Conservation (phyloP, 2,797 vertebrate species). For the Aselliscus stoliczkanus region DNA sequence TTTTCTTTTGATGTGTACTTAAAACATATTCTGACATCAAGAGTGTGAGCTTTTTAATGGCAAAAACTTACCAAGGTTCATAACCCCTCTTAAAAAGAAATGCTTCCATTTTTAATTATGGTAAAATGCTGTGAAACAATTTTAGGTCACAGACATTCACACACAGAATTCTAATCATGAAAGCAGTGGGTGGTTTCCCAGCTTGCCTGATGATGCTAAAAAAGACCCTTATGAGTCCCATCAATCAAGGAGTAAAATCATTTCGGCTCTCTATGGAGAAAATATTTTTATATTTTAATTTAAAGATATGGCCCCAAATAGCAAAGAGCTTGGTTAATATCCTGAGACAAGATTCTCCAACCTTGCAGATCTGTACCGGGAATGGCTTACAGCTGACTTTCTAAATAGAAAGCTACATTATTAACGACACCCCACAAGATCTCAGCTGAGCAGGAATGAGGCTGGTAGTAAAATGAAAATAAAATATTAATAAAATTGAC, state of each 20-base stretch:
- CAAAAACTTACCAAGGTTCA: constrained; percentile 38
- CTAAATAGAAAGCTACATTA: constrained; percentile 56
- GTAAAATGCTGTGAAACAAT: constrained; percentile 60
- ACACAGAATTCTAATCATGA: constrained; percentile 59
- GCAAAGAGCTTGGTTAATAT: constrained; percentile 69
- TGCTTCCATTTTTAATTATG: constrained; percentile 70
- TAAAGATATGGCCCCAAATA: constrained; percentile 63
- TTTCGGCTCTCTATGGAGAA: constrained; percentile 54
- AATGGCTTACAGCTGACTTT: constrained; percentile 63
- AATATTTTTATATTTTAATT: constrained; percentile 71
- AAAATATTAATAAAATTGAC: constrained; percentile 75
- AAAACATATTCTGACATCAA: constrained; percentile 15
- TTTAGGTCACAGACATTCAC: constrained; percentile 59
- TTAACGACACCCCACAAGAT: constrained; percentile 50
- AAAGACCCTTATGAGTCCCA: constrained; percentile 65
- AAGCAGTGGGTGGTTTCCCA: constrained; percentile 61
- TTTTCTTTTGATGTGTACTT: background rate
- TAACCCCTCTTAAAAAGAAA: constrained; percentile 52
- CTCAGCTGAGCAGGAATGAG: constrained; percentile 55
- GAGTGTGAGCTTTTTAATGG: constrained; percentile 39
- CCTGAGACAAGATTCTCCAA: constrained; percentile 70
- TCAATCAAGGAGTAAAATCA: constrained; percentile 56
- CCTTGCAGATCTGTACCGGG: constrained; percentile 61
- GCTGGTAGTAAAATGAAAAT: constrained; percentile 69
- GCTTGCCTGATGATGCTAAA: constrained; percentile 38